These are phyloP conservation scores for Tetramorium alpestre DNA, from an alignment of 1,140 invertebrate genomes.

Conservation along the genomic window DNA sequence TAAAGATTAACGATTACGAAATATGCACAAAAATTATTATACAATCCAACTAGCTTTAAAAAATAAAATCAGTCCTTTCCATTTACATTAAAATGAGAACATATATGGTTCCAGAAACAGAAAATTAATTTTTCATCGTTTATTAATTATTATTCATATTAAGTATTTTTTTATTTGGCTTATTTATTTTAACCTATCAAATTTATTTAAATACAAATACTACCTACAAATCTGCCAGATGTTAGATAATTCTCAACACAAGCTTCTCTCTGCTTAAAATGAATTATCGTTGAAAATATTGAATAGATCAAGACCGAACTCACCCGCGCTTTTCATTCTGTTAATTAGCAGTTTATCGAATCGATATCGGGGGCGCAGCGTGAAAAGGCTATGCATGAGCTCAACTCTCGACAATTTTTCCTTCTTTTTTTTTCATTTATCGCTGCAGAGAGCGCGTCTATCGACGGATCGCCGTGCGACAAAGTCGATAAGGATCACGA, in stretches of 20 bases:
- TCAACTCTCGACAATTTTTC: slow-evolving; percentile 18
- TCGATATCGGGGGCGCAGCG: slow-evolving; percentile 28
- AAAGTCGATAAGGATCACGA: slow-evolving; percentile 41
- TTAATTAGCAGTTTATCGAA: slow-evolving; percentile 52
- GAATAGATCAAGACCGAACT: slow-evolving; percentile 8
- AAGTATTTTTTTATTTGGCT: no score
- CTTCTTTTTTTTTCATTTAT: not conserved
- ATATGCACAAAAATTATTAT: not conserved
- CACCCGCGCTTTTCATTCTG: slow-evolving; percentile 31
- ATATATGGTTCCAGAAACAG: not conserved
- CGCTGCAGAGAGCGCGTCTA: slow-evolving; percentile 15
- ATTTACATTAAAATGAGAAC: not conserved
- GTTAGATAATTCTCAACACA: not conserved
- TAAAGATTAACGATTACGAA: not conserved
- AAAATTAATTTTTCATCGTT: not conserved
- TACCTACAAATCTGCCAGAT: not conserved
- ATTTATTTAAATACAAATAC: not conserved
- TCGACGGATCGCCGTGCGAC: slow-evolving; percentile 14
- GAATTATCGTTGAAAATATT: slow-evolving; percentile 10
- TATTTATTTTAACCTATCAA: not conserved
- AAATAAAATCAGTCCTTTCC: not conserved
- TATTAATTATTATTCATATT: not conserved
- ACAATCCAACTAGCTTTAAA: not conserved
- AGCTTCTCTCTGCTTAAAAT: not conserved
- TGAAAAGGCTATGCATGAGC: not conserved